Evolutionary conservation across 2,888 invertebrate species (phyloP).

Genomic region (Pristionchus japonicus): DNA sequence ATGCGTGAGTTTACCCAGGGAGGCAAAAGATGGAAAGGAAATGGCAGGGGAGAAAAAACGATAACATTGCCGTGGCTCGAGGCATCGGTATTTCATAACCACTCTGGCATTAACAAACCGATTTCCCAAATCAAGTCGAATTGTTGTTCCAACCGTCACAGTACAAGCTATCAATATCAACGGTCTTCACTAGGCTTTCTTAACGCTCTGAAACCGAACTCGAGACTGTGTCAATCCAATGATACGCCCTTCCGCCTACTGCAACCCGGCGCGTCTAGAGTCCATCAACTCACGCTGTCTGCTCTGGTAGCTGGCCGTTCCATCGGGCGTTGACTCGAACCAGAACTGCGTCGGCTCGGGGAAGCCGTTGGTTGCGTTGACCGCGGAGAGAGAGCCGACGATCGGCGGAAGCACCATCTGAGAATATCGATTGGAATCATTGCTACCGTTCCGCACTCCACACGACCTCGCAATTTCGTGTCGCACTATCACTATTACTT

Average conservation of each 20-base stretch:
- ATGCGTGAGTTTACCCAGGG: background rate
- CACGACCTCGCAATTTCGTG: too few species aligned
- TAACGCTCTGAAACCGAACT: too few species aligned
- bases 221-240: too few species aligned
- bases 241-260: too few species aligned
- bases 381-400: background rate
- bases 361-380: constrained; percentile 35
- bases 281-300: constrained; percentile 44
- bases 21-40: background rate
- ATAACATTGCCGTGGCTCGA: too few species aligned
- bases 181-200: too few species aligned
- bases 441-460: too few species aligned
- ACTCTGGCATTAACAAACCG: background rate
- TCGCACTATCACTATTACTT: too few species aligned
- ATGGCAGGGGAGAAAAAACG: background rate
- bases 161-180: too few species aligned
- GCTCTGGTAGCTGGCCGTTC: constrained; percentile 12
- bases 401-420: constrained; percentile 10
- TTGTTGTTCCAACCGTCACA: background rate
- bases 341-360: constrained; percentile 44
- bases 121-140: too few species aligned
- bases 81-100: background rate
- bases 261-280: too few species aligned
- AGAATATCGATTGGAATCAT: background rate
- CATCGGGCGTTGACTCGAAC: constrained; percentile 37